Evolutionary conservation across 2,113 vertebrate genomes (phyloP), one percentile per base, ranked within the genome.

Genomic region (Psephotus haematonotus): DNA sequence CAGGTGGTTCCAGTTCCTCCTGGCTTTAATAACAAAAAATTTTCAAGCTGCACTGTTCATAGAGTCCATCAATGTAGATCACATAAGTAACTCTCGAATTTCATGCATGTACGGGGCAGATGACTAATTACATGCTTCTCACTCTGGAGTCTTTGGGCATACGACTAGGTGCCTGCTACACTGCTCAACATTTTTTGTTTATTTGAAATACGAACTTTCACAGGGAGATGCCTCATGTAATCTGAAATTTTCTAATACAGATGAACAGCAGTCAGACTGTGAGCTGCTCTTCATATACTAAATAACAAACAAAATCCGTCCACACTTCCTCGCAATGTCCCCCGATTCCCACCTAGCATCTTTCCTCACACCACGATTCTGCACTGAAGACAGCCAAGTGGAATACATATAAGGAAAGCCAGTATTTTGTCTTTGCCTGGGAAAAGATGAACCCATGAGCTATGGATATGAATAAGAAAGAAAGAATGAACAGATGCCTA

Each of bases 121-220:
- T 90, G 83, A 95, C 77, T 97, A 97, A 96, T 94, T 95, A 95
- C 43, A 55, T 31, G 47, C 27, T 93, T 95, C 68, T 88, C 78
- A 77, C 43, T 96, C 70, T 88, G 88, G 62, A 96, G 70, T 97
- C 78, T 93, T 80, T 83, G 62, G 74, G 83, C 39, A 4, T 6
- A 52, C 9, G 1, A 67, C 27, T 63, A 23, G 22, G 8, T 49
- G 31, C 75, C 65, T 91, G 33, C 47, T 79, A 47, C 7, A 16
- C 10, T 69, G 25, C 10, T 18, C 35, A 67, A 10, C 49, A n/a
- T 27, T 57, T 94, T 90, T 46, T 43, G 11, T 52, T 85, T 4
- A 33, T 79, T 86, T 72, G 49, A 74, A 85, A 75, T 23, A 25
- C 11, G 28, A 78, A 27, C 41, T 78, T 82, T 85, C 57, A 50